Conservation (phyloP, 2,888 invertebrate species). For the Cylindroiulus punctatus region DNA sequence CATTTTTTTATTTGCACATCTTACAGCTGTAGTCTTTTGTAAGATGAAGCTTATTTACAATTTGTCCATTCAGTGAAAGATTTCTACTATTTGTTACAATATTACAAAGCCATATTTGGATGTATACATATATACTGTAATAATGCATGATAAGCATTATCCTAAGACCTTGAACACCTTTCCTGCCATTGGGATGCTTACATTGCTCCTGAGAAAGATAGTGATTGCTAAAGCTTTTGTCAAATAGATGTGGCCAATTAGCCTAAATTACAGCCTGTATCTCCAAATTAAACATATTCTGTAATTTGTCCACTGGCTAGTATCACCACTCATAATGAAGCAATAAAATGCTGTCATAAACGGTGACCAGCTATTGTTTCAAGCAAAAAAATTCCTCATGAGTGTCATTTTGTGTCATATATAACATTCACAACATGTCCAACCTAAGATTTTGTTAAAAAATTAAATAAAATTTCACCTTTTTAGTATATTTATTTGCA, state of each 20-base stretch:
- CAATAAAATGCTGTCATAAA: conserved; percentile 46
- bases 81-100: not conserved
- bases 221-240: not conserved
- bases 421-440: no score
- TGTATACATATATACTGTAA: not conserved
- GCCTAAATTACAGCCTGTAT: not conserved
- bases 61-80: not conserved
- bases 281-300: not conserved
- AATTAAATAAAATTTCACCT: conserved; percentile 9
- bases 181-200: conserved; percentile 2
- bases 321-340: conserved; percentile 4
- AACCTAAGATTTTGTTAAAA: not conserved
- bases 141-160: not conserved
- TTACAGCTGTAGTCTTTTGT: not conserved
- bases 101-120: not conserved
- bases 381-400: not conserved
- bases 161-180: not conserved
- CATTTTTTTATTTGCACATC: not conserved
- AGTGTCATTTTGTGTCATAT: not conserved
- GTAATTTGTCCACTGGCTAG: not conserved
- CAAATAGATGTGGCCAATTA: not conserved
- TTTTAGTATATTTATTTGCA: not conserved
- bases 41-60: no score
- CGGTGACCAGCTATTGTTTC: not conserved
- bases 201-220: not conserved